These are phyloP conservation scores for Phymanthus crucifer DNA, from an alignment of 92 coral and sea anemone species.

Conservation along the genomic window DNA sequence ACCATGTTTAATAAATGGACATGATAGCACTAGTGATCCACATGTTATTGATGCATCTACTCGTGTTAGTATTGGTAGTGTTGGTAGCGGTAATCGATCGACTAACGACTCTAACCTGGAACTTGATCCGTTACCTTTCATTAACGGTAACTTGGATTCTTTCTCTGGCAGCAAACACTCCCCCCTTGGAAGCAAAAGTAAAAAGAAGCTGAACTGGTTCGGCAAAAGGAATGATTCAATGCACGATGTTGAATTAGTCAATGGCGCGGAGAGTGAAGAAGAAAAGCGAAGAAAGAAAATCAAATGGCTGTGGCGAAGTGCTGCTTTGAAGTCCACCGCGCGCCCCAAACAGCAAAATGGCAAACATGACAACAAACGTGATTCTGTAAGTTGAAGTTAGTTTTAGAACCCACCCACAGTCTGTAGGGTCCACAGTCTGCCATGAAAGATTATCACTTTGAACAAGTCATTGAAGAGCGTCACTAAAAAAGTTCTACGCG, in stretches of 20 bases:
- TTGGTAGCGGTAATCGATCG: not conserved
- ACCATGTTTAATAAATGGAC: slow-evolving; percentile 17
- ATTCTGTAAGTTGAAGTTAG: slow-evolving; percentile 13
- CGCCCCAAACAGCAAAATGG: slow-evolving; percentile 13
- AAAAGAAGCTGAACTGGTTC: slow-evolving; percentile 75
- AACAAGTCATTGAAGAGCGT: not conserved
- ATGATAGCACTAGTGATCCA: not conserved
- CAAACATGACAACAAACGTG: not conserved
- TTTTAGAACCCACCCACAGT: not conserved
- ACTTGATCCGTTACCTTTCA: not conserved
- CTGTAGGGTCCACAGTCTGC: not conserved
- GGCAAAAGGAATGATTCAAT: slow-evolving; percentile 52
- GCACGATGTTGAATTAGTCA: slow-evolving; percentile 54
- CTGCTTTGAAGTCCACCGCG: slow-evolving; percentile 61
- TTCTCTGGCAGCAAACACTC: slow-evolving; percentile 39
- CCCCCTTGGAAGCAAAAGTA: slow-evolving; percentile 51
- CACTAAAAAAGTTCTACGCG: not conserved
- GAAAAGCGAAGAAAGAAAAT: slow-evolving; percentile 63
- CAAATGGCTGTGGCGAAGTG: slow-evolving; percentile 80
- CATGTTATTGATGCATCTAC: not conserved
- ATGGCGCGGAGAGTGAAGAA: slow-evolving; percentile 53
- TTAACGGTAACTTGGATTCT: slow-evolving; percentile 36
- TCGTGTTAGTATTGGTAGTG: not conserved
- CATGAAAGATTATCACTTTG: not conserved
- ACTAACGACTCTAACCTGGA: slow-evolving; percentile 9